phyloP scores from a whole-genome alignment of 2,797 vertebrate genomes.

The Sebastes miniatus region DNA sequence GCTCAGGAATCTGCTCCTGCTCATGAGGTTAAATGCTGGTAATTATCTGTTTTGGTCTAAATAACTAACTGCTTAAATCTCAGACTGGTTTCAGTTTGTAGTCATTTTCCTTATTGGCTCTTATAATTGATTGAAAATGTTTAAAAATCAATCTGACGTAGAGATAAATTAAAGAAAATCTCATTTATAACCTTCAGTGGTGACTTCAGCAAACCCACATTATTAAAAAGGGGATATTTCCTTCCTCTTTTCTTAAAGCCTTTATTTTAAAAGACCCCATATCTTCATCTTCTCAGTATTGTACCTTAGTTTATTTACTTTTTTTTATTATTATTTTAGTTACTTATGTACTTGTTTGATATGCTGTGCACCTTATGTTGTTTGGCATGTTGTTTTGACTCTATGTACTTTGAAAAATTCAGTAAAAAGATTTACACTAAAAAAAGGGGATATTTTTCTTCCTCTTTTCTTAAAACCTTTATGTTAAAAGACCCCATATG shows the following conservation, averaged over 20 bases:
- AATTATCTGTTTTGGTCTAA: background rate
- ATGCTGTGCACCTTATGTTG: no score
- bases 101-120: background rate
- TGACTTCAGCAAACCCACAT: background rate
- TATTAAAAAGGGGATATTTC: background rate
- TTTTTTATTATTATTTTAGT: no score
- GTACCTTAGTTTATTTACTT: no score
- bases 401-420: no score
- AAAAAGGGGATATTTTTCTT: no score
- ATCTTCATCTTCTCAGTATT: no score
- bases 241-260: background rate
- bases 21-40: background rate
- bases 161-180: background rate
- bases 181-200: background rate
- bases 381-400: no score
- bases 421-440: no score
- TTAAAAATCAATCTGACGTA: background rate
- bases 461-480: no score
- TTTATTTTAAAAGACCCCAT: background rate
- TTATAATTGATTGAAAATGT: background rate
- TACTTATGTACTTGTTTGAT: no score
- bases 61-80: background rate
- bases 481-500: background rate
- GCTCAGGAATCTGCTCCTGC: conserved; percentile 68
- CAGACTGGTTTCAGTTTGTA: background rate